phyloP scores from a whole-genome alignment of 2,888 invertebrate species.

The Tachina lurida region DNA sequence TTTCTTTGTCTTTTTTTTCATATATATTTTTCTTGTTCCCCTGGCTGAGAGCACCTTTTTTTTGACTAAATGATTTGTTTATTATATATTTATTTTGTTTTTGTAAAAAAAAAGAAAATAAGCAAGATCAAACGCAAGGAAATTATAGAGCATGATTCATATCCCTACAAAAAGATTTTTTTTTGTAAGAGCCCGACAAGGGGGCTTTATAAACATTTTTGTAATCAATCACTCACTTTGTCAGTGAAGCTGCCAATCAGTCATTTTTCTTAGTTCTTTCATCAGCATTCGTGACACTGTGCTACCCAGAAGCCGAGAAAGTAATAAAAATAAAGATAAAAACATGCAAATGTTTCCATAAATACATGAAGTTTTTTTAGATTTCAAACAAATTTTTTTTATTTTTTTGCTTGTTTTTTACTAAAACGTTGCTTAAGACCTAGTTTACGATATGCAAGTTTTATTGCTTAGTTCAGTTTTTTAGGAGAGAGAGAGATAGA shows the following conservation, averaged over 20 bases:
- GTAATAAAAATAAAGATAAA: no score
- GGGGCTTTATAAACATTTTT: not conserved
- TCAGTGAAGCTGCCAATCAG: constrained; percentile 21
- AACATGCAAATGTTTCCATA: no score
- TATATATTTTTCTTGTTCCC: not conserved
- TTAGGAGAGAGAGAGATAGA: no score
- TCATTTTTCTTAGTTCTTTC: constrained; percentile 32
- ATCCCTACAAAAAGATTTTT: constrained; percentile 25
- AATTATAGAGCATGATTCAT: constrained; percentile 33
- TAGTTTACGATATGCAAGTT: no score
- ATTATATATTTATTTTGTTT: not conserved
- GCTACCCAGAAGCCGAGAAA: not conserved
- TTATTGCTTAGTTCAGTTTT: no score
- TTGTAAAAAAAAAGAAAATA: not conserved
- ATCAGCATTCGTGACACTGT: constrained; percentile 7
- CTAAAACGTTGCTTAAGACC: no score
- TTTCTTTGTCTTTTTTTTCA: not conserved
- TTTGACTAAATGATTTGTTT: not conserved
- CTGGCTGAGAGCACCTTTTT: not conserved
- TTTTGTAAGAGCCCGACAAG: constrained; percentile 8
- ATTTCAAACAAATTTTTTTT: no score
- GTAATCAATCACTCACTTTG: constrained; percentile 29
- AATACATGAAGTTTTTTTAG: no score
- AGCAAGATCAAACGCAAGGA: not conserved
- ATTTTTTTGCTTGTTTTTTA: not conserved